Conservation (phyloP, 1,140 invertebrate species). For the Pachypeltis micranthus region DNA sequence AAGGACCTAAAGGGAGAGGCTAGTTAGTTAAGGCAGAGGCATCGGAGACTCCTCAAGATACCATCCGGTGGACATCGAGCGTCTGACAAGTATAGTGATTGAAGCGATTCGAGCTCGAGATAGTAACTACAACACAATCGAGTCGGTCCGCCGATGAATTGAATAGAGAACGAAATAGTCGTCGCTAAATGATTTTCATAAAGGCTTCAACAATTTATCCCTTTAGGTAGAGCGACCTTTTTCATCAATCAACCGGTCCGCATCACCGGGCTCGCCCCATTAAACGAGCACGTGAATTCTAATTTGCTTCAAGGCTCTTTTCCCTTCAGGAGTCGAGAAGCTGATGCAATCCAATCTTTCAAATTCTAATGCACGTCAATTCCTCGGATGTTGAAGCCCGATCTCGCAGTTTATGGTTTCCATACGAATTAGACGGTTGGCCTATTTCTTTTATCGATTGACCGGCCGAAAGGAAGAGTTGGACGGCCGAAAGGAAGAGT, state of each 20-base stretch:
- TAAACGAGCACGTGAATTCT: background rate
- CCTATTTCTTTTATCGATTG: background rate
- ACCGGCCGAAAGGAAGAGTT: too few relatives aligned
- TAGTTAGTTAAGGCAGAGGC: too few relatives aligned
- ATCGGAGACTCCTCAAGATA: too few relatives aligned
- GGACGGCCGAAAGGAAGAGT: too few relatives aligned
- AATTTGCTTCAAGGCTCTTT: background rate
- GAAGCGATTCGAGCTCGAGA: too few relatives aligned
- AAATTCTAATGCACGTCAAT: background rate
- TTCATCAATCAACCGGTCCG: background rate
- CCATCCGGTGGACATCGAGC: too few relatives aligned
- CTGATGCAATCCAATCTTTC: background rate
- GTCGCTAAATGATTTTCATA: background rate
- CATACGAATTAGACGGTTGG: background rate
- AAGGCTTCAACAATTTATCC: background rate
- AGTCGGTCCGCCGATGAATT: too few relatives aligned
- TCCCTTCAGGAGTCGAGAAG: background rate
- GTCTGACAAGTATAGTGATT: too few relatives aligned
- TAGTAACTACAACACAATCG: too few relatives aligned
- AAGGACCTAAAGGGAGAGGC: too few relatives aligned
- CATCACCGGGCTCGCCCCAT: background rate
- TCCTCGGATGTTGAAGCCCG: background rate
- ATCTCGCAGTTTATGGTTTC: background rate
- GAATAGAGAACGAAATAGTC: too few relatives aligned
- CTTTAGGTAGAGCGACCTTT: background rate